Evolutionary conservation across 2,113 vertebrate genomes (phyloP).

Genomic region (Patagioenas fasciata): DNA sequence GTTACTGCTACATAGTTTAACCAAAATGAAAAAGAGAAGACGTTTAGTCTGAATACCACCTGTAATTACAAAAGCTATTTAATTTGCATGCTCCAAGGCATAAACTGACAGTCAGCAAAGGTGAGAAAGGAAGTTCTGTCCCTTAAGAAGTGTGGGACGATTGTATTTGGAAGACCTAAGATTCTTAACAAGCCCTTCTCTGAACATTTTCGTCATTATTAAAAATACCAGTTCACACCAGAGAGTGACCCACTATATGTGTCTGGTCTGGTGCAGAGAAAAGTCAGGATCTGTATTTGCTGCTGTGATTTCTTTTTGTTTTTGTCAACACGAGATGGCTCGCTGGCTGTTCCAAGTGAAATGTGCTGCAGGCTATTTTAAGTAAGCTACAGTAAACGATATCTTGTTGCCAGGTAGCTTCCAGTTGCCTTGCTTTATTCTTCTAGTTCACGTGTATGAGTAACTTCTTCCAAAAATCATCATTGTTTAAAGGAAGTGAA

Average conservation of each 20-base stretch:
- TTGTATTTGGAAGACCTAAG: neutral
- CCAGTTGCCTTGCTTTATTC: neutral
- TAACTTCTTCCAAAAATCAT: neutral
- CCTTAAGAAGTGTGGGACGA: neutral
- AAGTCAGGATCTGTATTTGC: neutral
- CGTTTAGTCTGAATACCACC: neutral
- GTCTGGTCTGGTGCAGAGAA: neutral
- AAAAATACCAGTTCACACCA: neutral
- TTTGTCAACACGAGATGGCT: neutral
- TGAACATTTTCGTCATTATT: neutral
- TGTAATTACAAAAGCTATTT: slow-evolving; percentile 43
- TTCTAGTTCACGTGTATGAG: neutral
- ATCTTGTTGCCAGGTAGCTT: neutral
- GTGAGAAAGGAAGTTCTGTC: neutral
- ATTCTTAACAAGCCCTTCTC: neutral
- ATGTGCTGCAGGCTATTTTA: neutral
- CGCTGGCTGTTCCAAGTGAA: neutral
- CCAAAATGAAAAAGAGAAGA: neutral
- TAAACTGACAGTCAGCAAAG: slow-evolving; percentile 23
- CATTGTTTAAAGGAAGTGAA: neutral
- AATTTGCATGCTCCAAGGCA: neutral
- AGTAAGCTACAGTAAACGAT: neutral
- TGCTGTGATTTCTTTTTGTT: neutral
- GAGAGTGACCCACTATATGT: neutral
- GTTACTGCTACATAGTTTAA: slow-evolving; percentile 1